Percentiles rank a stretch among this genome's conserved stretches.
Conservation (phyloP, 53 echinoderm and acorn worm genomes). For the Arbacia lixula region DNA sequence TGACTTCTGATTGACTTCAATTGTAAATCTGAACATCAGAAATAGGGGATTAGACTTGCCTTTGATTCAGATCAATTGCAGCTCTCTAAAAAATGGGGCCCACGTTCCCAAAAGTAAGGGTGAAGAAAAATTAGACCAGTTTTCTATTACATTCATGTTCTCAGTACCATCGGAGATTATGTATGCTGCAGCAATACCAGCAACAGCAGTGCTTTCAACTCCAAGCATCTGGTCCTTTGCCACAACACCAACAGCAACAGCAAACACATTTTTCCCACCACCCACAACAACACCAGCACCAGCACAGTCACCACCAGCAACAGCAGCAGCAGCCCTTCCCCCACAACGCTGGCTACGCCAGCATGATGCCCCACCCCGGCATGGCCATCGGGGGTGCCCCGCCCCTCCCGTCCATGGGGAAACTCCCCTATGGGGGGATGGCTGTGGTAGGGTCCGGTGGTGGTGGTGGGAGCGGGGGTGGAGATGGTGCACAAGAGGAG, state of each 20-base stretch:
- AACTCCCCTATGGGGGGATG: too few species aligned
- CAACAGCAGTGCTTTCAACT: slow-evolving; percentile 43
- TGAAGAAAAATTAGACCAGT: too few species aligned
- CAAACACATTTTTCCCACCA: too few species aligned
- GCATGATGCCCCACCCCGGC: slow-evolving; percentile 11
- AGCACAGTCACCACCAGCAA: background rate
- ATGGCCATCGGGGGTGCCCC: background rate
- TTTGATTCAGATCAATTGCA: too few species aligned
- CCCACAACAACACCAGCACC: background rate
- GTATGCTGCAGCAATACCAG: slow-evolving; percentile 39
- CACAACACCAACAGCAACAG: background rate
- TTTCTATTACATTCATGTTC: too few species aligned
- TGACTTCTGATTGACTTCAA: too few species aligned
- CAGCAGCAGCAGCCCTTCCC: background rate
- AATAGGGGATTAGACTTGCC: too few species aligned
- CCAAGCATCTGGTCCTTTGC: slow-evolving; percentile 8
- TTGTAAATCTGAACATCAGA: too few species aligned
- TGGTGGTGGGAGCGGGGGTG: background rate
- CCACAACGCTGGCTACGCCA: background rate
- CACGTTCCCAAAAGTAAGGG: too few species aligned
- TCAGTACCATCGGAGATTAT: slow-evolving; percentile 36
- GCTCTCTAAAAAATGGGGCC: too few species aligned
- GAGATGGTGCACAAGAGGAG: background rate
- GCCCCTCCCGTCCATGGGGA: background rate
- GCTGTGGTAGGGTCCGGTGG: background rate